Evolutionary conservation across 2,113 vertebrate genomes (phyloP).

Genomic region (Mirza zaza): DNA sequence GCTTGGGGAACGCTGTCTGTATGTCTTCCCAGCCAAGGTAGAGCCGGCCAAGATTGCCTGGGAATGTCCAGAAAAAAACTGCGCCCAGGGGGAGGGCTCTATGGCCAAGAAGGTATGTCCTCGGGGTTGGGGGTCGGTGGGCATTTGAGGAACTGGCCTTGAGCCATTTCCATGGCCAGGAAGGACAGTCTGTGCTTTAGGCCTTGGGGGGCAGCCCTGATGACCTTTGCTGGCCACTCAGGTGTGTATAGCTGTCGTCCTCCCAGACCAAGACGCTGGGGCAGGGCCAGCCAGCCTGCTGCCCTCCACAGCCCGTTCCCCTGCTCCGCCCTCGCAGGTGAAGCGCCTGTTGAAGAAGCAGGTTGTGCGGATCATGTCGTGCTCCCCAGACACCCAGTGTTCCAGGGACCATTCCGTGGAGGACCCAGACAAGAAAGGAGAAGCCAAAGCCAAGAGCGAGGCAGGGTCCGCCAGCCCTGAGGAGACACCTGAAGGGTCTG

Average conservation of each 20-base stretch:
- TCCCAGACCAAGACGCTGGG: background rate
- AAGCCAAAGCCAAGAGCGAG: conserved; percentile 72
- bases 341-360: conserved; percentile 95
- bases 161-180: conserved; percentile 46
- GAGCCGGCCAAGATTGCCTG: conserved; percentile 95
- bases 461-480: conserved; percentile 62
- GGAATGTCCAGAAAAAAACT: conserved; percentile 93
- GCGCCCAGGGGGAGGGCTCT: conserved; percentile 92
- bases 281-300: background rate
- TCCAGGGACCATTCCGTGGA: conserved; percentile 75
- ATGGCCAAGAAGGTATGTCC: conserved; percentile 92
- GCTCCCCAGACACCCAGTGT: conserved; percentile 86
- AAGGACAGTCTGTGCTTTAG: conserved; percentile 42
- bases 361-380: conserved; percentile 90
- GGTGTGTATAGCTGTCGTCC: background rate
- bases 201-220: conserved; percentile 18
- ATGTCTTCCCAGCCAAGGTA: conserved; percentile 95
- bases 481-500: conserved; percentile 29
- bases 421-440: conserved; percentile 80
- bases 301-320: background rate
- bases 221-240: conserved; percentile 41
- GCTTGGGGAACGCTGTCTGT: conserved; percentile 95
- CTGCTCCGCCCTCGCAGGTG: conserved; percentile 78
- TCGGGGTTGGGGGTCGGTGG: background rate
- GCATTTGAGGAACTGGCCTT: conserved; percentile 20